phyloP scores from a whole-genome alignment of 1,140 invertebrate species.

The Rhyacophila brunnea region DNA sequence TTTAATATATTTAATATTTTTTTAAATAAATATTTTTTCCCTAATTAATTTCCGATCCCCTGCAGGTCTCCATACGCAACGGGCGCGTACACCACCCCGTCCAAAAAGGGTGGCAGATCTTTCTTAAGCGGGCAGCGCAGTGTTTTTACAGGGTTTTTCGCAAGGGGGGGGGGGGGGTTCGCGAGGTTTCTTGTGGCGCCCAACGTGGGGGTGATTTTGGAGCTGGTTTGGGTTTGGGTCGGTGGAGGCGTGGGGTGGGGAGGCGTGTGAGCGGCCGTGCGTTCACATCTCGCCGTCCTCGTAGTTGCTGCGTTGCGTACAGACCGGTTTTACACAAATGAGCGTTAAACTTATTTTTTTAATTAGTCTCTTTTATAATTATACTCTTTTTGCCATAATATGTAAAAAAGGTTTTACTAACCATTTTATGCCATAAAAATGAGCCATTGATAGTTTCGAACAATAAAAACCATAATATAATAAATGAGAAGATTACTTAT shows the following conservation, averaged over 20 bases:
- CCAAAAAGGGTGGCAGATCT: slow-evolving; percentile 9
- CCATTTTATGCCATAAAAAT: too few species aligned
- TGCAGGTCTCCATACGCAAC: slow-evolving; percentile 11
- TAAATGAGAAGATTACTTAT: too few species aligned
- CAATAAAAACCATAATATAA: too few species aligned
- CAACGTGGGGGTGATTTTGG: too few species aligned
- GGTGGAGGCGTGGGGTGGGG: background rate
- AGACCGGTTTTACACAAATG: background rate
- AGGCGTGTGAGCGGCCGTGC: slow-evolving; percentile 19
- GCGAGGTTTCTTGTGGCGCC: background rate
- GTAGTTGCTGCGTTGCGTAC: slow-evolving; percentile 2
- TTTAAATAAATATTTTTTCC: background rate
- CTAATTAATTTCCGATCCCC: slow-evolving; percentile 26
- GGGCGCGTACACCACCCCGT: background rate
- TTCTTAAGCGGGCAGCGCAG: slow-evolving; percentile 21
- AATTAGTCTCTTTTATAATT: too few species aligned
- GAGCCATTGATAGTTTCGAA: too few species aligned
- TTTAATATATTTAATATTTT: too few species aligned
- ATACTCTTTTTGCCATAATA: too few species aligned
- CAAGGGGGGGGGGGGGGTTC: background rate
- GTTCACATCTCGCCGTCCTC: slow-evolving; percentile 21
- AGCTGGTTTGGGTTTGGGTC: background rate
- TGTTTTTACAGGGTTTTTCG: slow-evolving; percentile 33
- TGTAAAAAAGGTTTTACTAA: too few species aligned
- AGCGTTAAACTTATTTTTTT: too few species aligned